Base-by-base conservation (phyloP, 1,140 invertebrate genomes). In the Sitodiplosis mosellana region DNA sequence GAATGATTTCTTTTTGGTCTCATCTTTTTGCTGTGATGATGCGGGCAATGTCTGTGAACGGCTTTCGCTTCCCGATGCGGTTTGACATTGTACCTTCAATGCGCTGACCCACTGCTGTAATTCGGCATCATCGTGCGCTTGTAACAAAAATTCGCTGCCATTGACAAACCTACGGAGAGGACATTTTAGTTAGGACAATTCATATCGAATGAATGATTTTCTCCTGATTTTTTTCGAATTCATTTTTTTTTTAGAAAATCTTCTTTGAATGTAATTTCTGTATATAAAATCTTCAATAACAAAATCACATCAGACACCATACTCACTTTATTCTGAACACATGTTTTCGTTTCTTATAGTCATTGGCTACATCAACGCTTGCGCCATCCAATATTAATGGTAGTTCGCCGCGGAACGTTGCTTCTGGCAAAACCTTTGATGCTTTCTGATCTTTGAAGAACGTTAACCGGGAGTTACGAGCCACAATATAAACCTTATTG, bases 291-390 rank as follows among this genome's bases (percentile, higher is more conserved):
- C n/a, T n/a, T n/a, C n/a, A n/a, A n/a, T n/a, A n/a, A 4, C 19
- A 5, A n/a, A 38, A 5, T 38, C 36, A 38, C 12, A 38, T 2
- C 27, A 36, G 43, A 44, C n/a, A n/a, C n/a, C n/a, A n/a, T n/a
- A 71, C 77, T 71, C 66, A 90, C 85, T 88, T 93, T 51, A 96
- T 74, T 67, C 91, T 78, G 74, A 98, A 92, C 54, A 99, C 94
- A 68, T 96, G 81, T 72, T 94, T 95, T 76, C 92, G 93, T 77
- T 99, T 99, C 51, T 86, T 92, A 68, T 99, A 98, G 72, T 99
- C 93, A 54, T 76, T 76, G 49, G 93, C 91, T 49, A 93, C 77
- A 52, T 83, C 78, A 49, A 86, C 82, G 38, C 71, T 73, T 46
- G 87, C 87, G 43, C 83, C 86, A 59, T 76, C 74, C 47, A 99